These are phyloP conservation scores for Strigamia maritima DNA, from an alignment of 2,888 invertebrate species.

Conservation along the genomic window DNA sequence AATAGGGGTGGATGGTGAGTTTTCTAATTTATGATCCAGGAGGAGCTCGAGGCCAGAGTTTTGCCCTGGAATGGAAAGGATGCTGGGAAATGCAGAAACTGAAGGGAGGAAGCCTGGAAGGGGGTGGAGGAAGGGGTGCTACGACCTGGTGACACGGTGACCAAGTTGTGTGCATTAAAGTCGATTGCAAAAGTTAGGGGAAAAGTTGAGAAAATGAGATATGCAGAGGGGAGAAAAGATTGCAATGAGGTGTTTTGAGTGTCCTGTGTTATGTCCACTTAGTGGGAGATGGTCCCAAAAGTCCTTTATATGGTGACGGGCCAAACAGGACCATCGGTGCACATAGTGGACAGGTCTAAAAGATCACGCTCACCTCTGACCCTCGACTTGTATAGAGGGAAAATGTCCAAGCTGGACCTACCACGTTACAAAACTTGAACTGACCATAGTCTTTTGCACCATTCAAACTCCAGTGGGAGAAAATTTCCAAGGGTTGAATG, in stretches of 20 bases:
- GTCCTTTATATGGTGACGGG: slow-evolving; percentile 30
- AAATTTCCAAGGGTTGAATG: not conserved
- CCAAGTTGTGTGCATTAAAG: slow-evolving; percentile 18
- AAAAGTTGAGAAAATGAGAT: not conserved
- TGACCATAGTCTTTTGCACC: slow-evolving; percentile 9
- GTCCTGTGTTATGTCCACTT: slow-evolving; percentile 21
- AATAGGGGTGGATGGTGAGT: slow-evolving; percentile 25
- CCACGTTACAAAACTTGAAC: slow-evolving; percentile 30
- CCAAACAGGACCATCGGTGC: slow-evolving; percentile 34
- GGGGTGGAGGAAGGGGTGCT: not conserved
- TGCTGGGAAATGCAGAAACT: slow-evolving; percentile 29
- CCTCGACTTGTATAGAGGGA: slow-evolving; percentile 32
- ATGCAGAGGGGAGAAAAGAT: slow-evolving; percentile 1
- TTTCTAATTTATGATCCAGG: slow-evolving; percentile 15
- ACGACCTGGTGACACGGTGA: slow-evolving; percentile 34
- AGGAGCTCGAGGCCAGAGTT: slow-evolving; percentile 28
- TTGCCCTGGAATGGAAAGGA: slow-evolving; percentile 25
- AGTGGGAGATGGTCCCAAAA: slow-evolving; percentile 33
- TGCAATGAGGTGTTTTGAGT: not conserved
- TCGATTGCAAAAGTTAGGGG: slow-evolving; percentile 9
- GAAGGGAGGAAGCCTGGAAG: not conserved
- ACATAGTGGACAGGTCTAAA: slow-evolving; percentile 31
- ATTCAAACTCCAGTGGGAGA: slow-evolving; percentile 8
- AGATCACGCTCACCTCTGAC: slow-evolving; percentile 31
- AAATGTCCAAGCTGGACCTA: slow-evolving; percentile 32